Base-by-base conservation (phyloP, 30 jellyfish, hydroid and myxozoan genomes). In the Cassiopea andromeda region DNA sequence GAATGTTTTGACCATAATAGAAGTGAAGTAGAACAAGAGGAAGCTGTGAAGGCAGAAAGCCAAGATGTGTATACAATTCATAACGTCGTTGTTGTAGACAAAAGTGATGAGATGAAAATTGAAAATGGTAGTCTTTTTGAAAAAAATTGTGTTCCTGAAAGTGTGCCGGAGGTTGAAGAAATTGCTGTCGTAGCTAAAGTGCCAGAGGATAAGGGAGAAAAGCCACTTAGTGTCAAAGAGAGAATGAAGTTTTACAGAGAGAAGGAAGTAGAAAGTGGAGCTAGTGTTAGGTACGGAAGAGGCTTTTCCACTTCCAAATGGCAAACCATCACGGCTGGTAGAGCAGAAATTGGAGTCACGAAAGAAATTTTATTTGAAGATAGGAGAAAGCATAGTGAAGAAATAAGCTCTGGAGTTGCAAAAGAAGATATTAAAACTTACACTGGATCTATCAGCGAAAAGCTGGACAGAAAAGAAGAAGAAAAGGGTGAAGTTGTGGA, bases 151-250 rank as follows among this genome's bases (percentile, higher is more conserved):
- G 73, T 64, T 64, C 79, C 4, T 50, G 15, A 15, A 70, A 54
- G 7, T 70, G 79, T 0, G 50, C 49, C 15, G 4, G 79, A 70
- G 49, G 27, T 16, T 70, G 79, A 70, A 18, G 5, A 19, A 15
- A 12, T 12, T n/a, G 79, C 10, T 12, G 54, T 4, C 2, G 79
- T 10, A 8, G 50, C 79, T 38, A 70, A 54, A 2, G 79, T 4
- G 7, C 3, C 15, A 70, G 79, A 12, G 27, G n/a, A 70, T 1
- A 12, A 2, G 18, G 79, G 27, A 43, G 79, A 70, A 16, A 9
- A 38, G 7, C 79, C 50, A 7, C 15, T 70, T 54, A 70, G 54
- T 70, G 50, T 70, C 79, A 70, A 70, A 70, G 79, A 70, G 15
- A 19, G 79, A 70, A 70, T 70, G 54, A 64, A 64, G 27, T 64